These are phyloP conservation scores for Parazoanthus darwini DNA, from an alignment of 92 coral and sea anemone genomes.

Conservation along the genomic window DNA sequence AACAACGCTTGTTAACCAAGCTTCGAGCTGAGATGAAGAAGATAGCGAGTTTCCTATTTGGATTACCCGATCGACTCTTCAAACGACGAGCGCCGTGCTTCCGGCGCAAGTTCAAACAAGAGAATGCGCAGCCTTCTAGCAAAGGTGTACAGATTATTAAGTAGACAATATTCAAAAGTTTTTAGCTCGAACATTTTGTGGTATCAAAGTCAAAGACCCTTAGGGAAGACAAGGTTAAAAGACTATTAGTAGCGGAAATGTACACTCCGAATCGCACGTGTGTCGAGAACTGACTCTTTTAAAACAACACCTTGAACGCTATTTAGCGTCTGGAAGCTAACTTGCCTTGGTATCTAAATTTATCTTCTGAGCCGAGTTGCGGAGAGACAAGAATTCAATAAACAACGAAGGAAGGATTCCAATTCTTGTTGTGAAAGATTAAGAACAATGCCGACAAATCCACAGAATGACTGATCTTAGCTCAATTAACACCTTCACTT, in stretches of 20 bases:
- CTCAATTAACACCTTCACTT: constrained; percentile 42
- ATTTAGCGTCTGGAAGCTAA: not conserved
- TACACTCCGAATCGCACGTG: constrained; percentile 33
- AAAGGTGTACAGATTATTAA: constrained; percentile 23
- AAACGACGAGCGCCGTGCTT: constrained; percentile 28
- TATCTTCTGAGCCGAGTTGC: not conserved
- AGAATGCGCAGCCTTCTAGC: not conserved
- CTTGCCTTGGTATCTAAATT: not conserved
- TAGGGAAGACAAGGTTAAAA: constrained; percentile 33
- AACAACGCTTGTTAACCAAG: constrained; percentile 30
- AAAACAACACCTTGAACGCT: not conserved
- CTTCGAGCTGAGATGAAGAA: constrained; percentile 27
- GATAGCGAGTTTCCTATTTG: constrained; percentile 20
- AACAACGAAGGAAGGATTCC: constrained; percentile 15
- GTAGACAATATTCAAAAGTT: constrained; percentile 22
- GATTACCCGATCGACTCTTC: constrained; percentile 16
- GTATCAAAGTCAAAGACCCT: constrained; percentile 6
- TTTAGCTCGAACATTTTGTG: not conserved
- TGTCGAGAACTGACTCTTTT: not conserved
- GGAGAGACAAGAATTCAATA: constrained; percentile 16
- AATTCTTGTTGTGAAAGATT: constrained; percentile 42
- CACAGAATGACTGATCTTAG: constrained; percentile 33
- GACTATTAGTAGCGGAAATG: constrained; percentile 46
- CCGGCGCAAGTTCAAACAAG: constrained; percentile 21
- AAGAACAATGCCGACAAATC: constrained; percentile 38